phyloP scores from a whole-genome alignment of 2,797 vertebrate species.

The Falco naumanni region DNA sequence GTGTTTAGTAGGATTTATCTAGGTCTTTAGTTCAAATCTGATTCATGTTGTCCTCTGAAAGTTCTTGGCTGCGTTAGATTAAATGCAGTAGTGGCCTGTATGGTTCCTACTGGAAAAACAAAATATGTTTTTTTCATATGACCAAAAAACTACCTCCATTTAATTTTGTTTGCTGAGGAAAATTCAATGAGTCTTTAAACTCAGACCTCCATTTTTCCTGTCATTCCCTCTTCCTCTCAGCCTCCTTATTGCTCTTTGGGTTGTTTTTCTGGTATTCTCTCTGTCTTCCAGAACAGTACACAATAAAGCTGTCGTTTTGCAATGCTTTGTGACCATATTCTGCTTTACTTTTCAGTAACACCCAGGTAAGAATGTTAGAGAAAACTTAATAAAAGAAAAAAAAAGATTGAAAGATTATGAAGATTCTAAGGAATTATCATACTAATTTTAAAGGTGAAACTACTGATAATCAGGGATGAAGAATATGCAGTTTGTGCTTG shows the following conservation, averaged over 20 bases:
- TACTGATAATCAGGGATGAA: not conserved
- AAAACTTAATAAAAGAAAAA: not conserved
- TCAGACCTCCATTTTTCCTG: not conserved
- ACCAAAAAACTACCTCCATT: fast-evolving
- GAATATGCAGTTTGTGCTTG: not conserved
- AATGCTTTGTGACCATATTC: not conserved
- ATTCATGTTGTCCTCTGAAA: not conserved
- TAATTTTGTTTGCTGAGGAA: not conserved
- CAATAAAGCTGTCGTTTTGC: not conserved
- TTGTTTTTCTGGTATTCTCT: not conserved
- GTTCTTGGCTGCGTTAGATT: not conserved
- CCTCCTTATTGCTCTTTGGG: not conserved
- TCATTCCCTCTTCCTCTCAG: not conserved
- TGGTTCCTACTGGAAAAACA: not conserved
- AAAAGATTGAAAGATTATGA: not conserved
- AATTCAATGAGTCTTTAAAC: not conserved
- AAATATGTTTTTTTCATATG: not conserved
- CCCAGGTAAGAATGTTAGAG: not conserved
- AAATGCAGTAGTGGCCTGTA: not conserved
- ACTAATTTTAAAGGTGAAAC: not conserved
- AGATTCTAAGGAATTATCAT: not conserved
- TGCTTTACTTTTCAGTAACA: not conserved
- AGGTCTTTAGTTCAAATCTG: slow-evolving; percentile 11
- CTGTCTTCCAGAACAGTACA: not conserved
- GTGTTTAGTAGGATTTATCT: not conserved